phyloP scores from a whole-genome alignment of 2,888 invertebrate genomes.

The Sminthurinus aureus region DNA sequence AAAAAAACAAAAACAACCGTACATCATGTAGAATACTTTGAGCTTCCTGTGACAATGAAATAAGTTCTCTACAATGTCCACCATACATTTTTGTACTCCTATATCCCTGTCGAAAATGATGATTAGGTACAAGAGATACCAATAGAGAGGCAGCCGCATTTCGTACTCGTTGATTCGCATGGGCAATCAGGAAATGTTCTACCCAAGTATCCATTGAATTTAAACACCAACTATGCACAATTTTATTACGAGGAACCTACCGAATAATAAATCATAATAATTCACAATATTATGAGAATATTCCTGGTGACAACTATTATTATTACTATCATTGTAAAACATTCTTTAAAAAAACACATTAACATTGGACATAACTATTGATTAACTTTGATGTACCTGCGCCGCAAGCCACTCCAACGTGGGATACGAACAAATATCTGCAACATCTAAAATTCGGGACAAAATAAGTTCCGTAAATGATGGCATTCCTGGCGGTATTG shows the following conservation, averaged over 20 bases:
- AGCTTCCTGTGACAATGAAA: constrained; percentile 68
- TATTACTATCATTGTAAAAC: no score
- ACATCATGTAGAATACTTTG: constrained; percentile 72
- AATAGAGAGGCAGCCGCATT: constrained; percentile 87
- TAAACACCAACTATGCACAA: constrained; percentile 91
- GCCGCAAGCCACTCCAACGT: constrained; percentile 90
- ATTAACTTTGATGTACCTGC: constrained; percentile 65
- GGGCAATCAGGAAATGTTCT: constrained; percentile 85
- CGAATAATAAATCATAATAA: no score
- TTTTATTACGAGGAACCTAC: constrained; percentile 79
- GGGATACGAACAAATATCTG: constrained; percentile 89
- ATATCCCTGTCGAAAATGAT: constrained; percentile 88
- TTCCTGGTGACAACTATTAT: no score
- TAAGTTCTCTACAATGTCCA: constrained; percentile 50
- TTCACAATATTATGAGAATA: no score
- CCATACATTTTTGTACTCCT: constrained; percentile 65
- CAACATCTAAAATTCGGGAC: constrained; percentile 75
- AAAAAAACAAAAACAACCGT: constrained; percentile 61
- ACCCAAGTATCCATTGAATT: constrained; percentile 91
- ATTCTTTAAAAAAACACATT: not conserved
- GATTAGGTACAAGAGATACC: constrained; percentile 89
- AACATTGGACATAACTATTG: constrained; percentile 2
- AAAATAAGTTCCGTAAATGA: constrained; percentile 90
- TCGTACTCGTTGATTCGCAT: constrained; percentile 84
- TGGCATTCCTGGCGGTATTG: constrained; percentile 81